A percentile compares a stretch with the other conserved stretches of the same genome.
Conservation (phyloP, 2,888 invertebrate species). For the Spisula solida region DNA sequence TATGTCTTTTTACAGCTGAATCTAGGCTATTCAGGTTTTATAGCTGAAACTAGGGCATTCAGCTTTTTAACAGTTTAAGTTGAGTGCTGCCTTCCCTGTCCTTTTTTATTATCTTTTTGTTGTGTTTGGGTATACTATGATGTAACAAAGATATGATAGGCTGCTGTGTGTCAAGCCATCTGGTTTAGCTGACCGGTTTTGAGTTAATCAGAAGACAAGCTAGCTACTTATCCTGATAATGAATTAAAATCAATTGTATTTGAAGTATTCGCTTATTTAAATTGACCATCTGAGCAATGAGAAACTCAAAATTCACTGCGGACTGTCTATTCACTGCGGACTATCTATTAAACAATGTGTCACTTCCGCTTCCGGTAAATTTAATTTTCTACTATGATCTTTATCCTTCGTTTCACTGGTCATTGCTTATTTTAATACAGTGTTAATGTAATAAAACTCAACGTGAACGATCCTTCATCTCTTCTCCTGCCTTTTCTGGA, state of each 20-base stretch:
- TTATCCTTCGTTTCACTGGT: slow-evolving; percentile 1
- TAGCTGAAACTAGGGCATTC: too few relatives aligned
- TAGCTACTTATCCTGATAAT: background rate
- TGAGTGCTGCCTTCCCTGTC: too few relatives aligned
- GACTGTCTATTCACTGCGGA: background rate
- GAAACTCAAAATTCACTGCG: background rate
- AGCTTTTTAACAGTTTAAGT: too few relatives aligned
- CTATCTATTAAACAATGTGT: background rate
- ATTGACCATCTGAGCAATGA: background rate
- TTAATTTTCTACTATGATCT: slow-evolving; percentile 19
- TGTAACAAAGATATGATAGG: background rate
- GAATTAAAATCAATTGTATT: background rate
- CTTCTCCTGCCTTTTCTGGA: background rate
- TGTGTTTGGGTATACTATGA: background rate
- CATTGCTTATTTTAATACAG: slow-evolving; percentile 23
- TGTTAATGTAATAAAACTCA: slow-evolving; percentile 12
- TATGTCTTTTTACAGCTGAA: too few relatives aligned
- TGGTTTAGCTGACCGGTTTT: background rate
- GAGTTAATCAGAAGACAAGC: background rate
- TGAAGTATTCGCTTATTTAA: background rate
- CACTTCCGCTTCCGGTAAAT: background rate
- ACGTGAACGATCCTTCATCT: slow-evolving; percentile 20
- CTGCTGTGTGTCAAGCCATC: background rate
- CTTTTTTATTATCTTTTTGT: too few relatives aligned
- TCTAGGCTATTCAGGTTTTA: too few relatives aligned